phyloP scores from a whole-genome alignment of 2,797 vertebrate species.

The Sebastes cheni region DNA sequence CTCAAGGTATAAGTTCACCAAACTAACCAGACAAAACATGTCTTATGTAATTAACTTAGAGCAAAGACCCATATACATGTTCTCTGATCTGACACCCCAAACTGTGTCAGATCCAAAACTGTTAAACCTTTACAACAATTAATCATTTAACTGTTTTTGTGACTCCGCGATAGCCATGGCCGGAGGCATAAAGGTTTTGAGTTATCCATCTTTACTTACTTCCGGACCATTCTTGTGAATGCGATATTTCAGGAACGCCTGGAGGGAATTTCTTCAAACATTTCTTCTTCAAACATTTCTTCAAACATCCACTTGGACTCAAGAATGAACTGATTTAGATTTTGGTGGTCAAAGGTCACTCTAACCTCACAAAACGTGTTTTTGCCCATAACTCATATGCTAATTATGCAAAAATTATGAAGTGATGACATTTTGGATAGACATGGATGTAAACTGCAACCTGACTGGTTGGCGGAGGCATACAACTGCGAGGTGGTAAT shows the following conservation, averaged over 20 bases:
- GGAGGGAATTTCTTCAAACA: not conserved
- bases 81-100: not conserved
- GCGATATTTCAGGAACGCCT: not conserved
- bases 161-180: rapidly evolving
- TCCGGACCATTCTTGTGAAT: not conserved
- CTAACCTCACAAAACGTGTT: not conserved
- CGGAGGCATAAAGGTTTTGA: no score
- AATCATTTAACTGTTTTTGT: not conserved
- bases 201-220: not conserved
- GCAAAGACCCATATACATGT: not conserved
- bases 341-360: not conserved
- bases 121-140: not conserved
- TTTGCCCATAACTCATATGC: no score
- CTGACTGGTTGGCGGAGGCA: no score
- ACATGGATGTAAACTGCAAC: no score
- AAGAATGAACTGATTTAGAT: not conserved
- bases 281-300: no score
- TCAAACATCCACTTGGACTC: not conserved
- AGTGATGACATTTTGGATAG: no score
- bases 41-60: not conserved
- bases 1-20: not conserved
- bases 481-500: no score
- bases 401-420: no score
- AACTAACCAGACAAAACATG: not conserved
- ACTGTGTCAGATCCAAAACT: not conserved